Conservation (phyloP, 2,113 vertebrate genomes). For the Leuciscus idus region DNA sequence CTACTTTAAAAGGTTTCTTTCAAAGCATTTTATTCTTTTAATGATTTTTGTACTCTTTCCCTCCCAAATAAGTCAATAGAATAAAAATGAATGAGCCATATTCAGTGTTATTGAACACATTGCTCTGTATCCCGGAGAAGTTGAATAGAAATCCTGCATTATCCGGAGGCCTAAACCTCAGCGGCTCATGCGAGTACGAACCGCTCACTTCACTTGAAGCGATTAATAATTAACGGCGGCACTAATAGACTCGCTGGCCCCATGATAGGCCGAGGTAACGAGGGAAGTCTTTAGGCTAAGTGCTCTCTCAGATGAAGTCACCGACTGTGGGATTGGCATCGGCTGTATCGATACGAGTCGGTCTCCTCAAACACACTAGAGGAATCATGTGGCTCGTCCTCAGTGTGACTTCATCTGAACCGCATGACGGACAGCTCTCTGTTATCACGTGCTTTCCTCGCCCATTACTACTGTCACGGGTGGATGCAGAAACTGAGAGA, state of each 20-base stretch:
- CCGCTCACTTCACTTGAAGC: conserved; percentile 30
- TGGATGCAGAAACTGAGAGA: too few species aligned
- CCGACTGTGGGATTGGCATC: conserved; percentile 54
- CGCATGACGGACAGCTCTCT: conserved; percentile 4
- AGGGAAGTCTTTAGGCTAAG: conserved; percentile 73
- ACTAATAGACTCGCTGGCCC: conserved; percentile 69
- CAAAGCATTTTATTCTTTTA: not conserved
- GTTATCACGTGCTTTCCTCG: not conserved
- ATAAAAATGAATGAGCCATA: not conserved
- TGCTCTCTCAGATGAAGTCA: conserved; percentile 71
- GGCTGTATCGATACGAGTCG: conserved; percentile 61
- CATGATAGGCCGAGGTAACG: conserved; percentile 69
- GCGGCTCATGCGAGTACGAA: not conserved
- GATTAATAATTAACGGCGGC: conserved; percentile 59
- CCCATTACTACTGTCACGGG: too few species aligned
- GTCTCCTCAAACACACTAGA: conserved; percentile 52
- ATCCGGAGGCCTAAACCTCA: not conserved
- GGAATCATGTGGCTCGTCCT: conserved; percentile 57
- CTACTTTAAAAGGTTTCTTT: not conserved
- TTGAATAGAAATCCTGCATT: not conserved
- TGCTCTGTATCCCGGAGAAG: not conserved
- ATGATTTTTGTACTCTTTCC: too few species aligned
- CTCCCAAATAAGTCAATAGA: too few species aligned
- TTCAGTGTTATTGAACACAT: not conserved
- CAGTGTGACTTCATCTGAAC: not conserved